Evolutionary conservation across 2,888 invertebrate genomes (phyloP).

Genomic region (Tetragonisca angustula): DNA sequence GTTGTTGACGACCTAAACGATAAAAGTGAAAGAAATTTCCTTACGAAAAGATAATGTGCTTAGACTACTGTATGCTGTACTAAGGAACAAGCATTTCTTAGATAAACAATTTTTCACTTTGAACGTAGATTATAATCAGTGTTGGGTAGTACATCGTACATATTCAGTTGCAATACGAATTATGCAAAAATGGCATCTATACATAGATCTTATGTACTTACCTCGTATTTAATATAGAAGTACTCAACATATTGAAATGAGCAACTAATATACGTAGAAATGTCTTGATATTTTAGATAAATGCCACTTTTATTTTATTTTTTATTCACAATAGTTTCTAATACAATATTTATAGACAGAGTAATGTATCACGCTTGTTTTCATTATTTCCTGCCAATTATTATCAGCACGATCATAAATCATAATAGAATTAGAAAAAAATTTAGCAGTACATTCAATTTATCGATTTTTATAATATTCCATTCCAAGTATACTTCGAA

Average conservation of each 20-base stretch:
- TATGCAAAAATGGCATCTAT: constrained; percentile 16
- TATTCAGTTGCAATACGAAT: not conserved
- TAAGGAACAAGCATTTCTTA: constrained; percentile 62
- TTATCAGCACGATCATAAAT: constrained; percentile 28
- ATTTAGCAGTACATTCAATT: constrained; percentile 7
- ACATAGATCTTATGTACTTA: not conserved
- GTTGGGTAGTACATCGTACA: constrained; percentile 56
- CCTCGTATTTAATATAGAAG: not conserved
- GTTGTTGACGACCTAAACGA: constrained; percentile 28
- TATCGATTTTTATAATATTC: not conserved
- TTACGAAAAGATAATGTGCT: constrained; percentile 56
- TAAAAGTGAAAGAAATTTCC: constrained; percentile 27
- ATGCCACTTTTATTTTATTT: constrained; percentile 13
- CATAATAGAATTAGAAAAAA: constrained; percentile 13
- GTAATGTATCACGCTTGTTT: constrained; percentile 6
- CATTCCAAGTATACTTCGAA: not conserved
- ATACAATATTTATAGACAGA: not conserved
- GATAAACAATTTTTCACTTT: constrained; percentile 49
- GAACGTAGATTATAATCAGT: constrained; percentile 55
- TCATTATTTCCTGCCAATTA: not conserved
- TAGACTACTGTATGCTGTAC: constrained; percentile 62
- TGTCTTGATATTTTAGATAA: constrained; percentile 2
- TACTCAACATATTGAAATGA: not conserved
- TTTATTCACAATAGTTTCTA: not conserved
- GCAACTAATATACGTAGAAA: too few species aligned